Percentiles rank a stretch among this genome's conserved stretches.
Conservation (phyloP, 2,888 invertebrate genomes). For the Drosophila nigritarsus region DNA sequence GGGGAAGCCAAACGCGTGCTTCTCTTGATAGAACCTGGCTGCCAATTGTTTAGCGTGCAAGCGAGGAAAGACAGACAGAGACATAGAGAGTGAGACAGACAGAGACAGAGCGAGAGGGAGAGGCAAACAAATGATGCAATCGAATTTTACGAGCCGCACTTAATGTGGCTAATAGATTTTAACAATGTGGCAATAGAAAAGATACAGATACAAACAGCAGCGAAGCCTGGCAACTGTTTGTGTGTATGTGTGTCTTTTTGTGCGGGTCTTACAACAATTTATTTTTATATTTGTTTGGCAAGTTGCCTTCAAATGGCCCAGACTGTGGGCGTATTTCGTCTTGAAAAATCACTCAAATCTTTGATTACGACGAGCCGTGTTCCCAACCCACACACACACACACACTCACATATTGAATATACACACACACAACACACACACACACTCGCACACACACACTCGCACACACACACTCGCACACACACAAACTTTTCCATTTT, state of each 20-base stretch:
- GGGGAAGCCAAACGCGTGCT: constrained; percentile 21
- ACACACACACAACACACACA: not conserved
- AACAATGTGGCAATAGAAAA: constrained; percentile 81
- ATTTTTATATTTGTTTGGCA: constrained; percentile 80
- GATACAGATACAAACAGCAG: constrained; percentile 68
- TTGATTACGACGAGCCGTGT: constrained; percentile 27
- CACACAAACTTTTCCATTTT: constrained; percentile 1
- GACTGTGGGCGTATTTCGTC: constrained; percentile 56
- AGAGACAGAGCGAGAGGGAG: not conserved
- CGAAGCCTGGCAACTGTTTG: constrained; percentile 54
- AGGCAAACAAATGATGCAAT: constrained; percentile 80
- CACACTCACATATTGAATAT: too few species aligned
- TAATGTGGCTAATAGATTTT: constrained; percentile 81
- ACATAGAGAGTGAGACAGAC: not conserved
- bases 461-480: not conserved
- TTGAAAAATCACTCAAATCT: constrained; percentile 70
- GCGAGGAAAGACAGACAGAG: not conserved
- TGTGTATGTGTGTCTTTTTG: constrained; percentile 7
- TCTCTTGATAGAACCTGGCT: constrained; percentile 21
- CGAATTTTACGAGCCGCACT: constrained; percentile 81
- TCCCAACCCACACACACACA: constrained; percentile 11
- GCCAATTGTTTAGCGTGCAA: constrained; percentile 42
- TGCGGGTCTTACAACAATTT: constrained; percentile 72
- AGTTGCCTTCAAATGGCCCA: constrained; percentile 74
- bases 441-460: not conserved